phyloP scores from a whole-genome alignment of 1,140 invertebrate genomes.

The Rhyzopertha dominica region DNA sequence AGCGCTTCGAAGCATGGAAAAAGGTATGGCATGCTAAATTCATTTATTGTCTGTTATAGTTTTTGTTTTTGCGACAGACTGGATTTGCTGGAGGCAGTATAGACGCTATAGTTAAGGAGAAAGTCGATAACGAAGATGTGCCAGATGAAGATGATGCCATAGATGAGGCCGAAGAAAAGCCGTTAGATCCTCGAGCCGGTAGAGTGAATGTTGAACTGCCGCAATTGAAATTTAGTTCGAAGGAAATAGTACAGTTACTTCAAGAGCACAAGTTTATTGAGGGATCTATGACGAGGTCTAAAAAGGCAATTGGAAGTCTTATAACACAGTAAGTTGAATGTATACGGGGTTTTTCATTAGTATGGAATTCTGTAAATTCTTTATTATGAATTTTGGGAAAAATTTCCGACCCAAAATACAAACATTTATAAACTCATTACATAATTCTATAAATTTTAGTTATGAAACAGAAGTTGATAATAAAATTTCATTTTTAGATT shows the following conservation, averaged over 20 bases:
- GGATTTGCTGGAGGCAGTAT: slow-evolving; percentile 63
- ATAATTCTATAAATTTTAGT: no score
- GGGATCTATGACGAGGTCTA: slow-evolving; percentile 46
- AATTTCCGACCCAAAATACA: no score
- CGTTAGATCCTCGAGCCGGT: slow-evolving; percentile 73
- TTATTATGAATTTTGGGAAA: no score
- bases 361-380: no score
- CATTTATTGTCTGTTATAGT: slow-evolving; percentile 5
- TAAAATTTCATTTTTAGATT: no score
- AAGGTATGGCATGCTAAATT: slow-evolving; percentile 42
- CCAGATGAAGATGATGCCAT: slow-evolving; percentile 32
- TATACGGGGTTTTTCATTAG: no score
- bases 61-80: slow-evolving; percentile 46
- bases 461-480: no score
- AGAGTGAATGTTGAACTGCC: slow-evolving; percentile 66
- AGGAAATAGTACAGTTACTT: slow-evolving; percentile 48
- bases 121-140: slow-evolving; percentile 48
- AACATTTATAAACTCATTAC: no score
- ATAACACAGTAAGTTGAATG: slow-evolving; percentile 51
- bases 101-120: slow-evolving; percentile 55
- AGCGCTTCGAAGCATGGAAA: slow-evolving; percentile 64
- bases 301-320: slow-evolving; percentile 48
- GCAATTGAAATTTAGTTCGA: slow-evolving; percentile 60
- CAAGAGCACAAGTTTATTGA: slow-evolving; percentile 45
- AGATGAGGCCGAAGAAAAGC: slow-evolving; percentile 31